Percentiles rank a stretch among this genome's conserved stretches.
Evolutionary conservation across 1,140 invertebrate genomes (phyloP).

Genomic region (Scaptomyza montana): DNA sequence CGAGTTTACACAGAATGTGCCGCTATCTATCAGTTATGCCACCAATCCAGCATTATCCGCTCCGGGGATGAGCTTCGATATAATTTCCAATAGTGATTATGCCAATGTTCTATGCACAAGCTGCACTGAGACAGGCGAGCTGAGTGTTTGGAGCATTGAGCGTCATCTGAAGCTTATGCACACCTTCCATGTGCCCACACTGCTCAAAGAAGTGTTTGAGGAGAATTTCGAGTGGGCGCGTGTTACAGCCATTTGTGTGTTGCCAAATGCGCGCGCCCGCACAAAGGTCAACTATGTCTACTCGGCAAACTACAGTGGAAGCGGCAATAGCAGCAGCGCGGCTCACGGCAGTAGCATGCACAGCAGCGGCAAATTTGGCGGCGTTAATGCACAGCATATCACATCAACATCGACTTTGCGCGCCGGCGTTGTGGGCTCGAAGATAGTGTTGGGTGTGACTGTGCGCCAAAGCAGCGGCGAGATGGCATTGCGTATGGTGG

Average conservation of each 20-base stretch:
- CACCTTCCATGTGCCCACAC: slow-evolving; percentile 65
- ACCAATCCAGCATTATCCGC: slow-evolving; percentile 90
- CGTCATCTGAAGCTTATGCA: slow-evolving; percentile 86
- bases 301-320: slow-evolving; percentile 54
- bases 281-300: slow-evolving; percentile 75
- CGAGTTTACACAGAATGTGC: slow-evolving; percentile 97
- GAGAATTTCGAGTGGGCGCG: slow-evolving; percentile 74
- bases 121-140: slow-evolving; percentile 84
- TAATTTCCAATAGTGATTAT: slow-evolving; percentile 86
- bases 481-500: slow-evolving; percentile 73
- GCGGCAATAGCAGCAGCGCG: slow-evolving; percentile 27
- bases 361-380: slow-evolving; percentile 50
- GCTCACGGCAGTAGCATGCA: slow-evolving; percentile 34
- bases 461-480: slow-evolving; percentile 76
- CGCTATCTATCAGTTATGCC: slow-evolving; percentile 94
- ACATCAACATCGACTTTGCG: slow-evolving; percentile 78
- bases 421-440: slow-evolving; percentile 78
- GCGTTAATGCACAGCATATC: slow-evolving; percentile 65
- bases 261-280: slow-evolving; percentile 73
- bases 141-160: slow-evolving; percentile 89
- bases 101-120: slow-evolving; percentile 89
- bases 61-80: slow-evolving; percentile 83
- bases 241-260: slow-evolving; percentile 76
- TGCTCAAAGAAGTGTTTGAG: slow-evolving; percentile 77
- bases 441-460: slow-evolving; percentile 74